A percentile compares a stretch with the other conserved stretches of the same genome.
Evolutionary conservation across 2,113 vertebrate genomes (phyloP).

Genomic region (Triplophysa tibetana): DNA sequence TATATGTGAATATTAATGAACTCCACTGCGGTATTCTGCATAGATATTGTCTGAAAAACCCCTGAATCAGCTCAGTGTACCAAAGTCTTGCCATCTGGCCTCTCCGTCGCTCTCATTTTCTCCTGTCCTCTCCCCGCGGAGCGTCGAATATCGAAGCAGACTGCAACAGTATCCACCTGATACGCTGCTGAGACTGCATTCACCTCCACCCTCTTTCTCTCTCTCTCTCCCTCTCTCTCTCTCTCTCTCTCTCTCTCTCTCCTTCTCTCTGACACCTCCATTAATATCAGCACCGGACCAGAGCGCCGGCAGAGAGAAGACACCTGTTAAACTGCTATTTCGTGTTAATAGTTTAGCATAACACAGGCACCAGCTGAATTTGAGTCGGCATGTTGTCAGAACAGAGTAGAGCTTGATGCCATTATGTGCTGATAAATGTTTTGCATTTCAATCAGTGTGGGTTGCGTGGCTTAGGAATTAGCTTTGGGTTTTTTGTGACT

Average conservation of each 20-base stretch:
- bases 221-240: no score
- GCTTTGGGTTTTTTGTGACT: background rate
- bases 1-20: conserved; percentile 24
- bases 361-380: background rate
- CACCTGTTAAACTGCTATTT: conserved; percentile 21
- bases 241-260: background rate
- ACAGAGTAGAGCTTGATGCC: background rate
- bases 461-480: background rate
- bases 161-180: conserved; percentile 29
- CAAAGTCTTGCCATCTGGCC: conserved; percentile 31
- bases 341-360: conserved; percentile 29
- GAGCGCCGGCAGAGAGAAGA: background rate
- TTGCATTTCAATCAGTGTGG: background rate
- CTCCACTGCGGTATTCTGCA: background rate
- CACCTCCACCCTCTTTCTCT: background rate
- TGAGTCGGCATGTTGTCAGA: background rate
- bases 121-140: conserved; percentile 15
- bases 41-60: conserved; percentile 1
- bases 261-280: conserved; percentile 16
- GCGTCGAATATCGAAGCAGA: conserved; percentile 22
- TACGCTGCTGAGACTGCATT: conserved; percentile 28
- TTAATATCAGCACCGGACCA: conserved; percentile 15
- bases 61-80: conserved; percentile 17
- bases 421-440: background rate
- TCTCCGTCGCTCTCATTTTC: conserved; percentile 29